Base-by-base conservation (phyloP, 2,888 invertebrate species). In the Linyphia triangularis region DNA sequence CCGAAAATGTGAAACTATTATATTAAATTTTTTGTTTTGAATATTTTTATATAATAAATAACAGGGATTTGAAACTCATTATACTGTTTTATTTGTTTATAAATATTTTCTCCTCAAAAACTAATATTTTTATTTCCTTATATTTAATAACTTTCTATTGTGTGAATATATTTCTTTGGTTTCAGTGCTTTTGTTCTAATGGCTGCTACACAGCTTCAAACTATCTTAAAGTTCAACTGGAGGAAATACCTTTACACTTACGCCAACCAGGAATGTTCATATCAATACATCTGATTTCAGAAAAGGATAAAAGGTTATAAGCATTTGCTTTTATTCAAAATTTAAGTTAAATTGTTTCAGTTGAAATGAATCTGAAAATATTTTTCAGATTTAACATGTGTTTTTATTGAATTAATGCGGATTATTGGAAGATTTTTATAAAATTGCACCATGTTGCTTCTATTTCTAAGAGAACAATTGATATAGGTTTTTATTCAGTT, bases 141-240 rank as follows among this genome's bases (percentile, higher is more conserved):
- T 61, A 13, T 61, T 37, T 24, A 2, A 19, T 26, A 30, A 30
- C 19, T 26, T 13, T 28, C 28, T 30, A n/a, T n/a, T n/a, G n/a
- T n/a, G n/a, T n/a, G n/a, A n/a, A n/a, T n/a, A n/a, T n/a, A n/a
- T n/a, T 13, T 30, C 22, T 61, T 40, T 26, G 57, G 7, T 72
- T 82, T 30, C 19, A 88, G 88, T 89, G 85, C 86, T 90, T 96
- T 92, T 98, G 98, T 92, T 96, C 96, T 90, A 96, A 96, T 90
- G 93, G 93, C 70, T 98, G 98, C 92, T 97, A 96, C 91, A 96
- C 96, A 92, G 95, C 96, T 0, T 96, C 96, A 0, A 94, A 95
- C 91, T 95, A 95, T 93, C 93, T 97, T 24, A 95, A 96, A 91
- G 94, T 95, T 81, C 98, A 98, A 93, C 94, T 98, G 92, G 93